phyloP scores from a whole-genome alignment of 53 echinoderm and acorn worm genomes.

The Holothuria scabra region DNA sequence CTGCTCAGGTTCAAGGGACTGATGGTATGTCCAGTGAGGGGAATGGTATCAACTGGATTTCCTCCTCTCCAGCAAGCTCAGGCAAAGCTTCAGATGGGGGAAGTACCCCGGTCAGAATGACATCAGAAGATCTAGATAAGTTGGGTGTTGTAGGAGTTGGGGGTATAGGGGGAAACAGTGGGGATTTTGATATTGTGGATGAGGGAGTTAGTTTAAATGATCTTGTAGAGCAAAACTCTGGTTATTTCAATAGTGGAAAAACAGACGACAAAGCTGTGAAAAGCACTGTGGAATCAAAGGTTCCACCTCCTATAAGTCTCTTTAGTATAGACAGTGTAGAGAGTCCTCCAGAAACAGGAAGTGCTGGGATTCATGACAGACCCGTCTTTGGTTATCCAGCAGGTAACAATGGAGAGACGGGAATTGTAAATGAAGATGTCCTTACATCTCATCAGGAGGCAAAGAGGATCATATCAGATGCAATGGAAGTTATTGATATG shows the following conservation, averaged over 20 bases:
- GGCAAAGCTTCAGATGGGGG: not conserved
- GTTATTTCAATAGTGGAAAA: constrained; percentile 56
- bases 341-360: constrained; percentile 59
- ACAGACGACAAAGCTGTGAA: not conserved
- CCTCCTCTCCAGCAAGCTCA: constrained; percentile 20
- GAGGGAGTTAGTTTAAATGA: constrained; percentile 76
- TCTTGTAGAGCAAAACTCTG: constrained; percentile 72
- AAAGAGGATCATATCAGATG: constrained; percentile 72
- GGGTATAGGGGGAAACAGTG: constrained; percentile 31
- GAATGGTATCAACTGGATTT: not conserved
- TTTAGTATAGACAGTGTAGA: constrained; percentile 92
- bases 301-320: constrained; percentile 70
- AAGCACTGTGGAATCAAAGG: not conserved
- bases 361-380: constrained; percentile 59
- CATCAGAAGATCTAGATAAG: not conserved
- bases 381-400: constrained; percentile 49
- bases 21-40: not conserved
- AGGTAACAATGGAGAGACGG: not conserved
- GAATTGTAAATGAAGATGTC: constrained; percentile 2
- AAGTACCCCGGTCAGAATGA: not conserved
- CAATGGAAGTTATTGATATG: constrained; percentile 75
- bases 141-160: not conserved
- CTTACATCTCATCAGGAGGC: constrained; percentile 49
- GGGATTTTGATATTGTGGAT: constrained; percentile 62
- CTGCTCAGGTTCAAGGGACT: not conserved